Base-by-base conservation (phyloP, 1,140 invertebrate genomes). In the Drosophila triauraria region DNA sequence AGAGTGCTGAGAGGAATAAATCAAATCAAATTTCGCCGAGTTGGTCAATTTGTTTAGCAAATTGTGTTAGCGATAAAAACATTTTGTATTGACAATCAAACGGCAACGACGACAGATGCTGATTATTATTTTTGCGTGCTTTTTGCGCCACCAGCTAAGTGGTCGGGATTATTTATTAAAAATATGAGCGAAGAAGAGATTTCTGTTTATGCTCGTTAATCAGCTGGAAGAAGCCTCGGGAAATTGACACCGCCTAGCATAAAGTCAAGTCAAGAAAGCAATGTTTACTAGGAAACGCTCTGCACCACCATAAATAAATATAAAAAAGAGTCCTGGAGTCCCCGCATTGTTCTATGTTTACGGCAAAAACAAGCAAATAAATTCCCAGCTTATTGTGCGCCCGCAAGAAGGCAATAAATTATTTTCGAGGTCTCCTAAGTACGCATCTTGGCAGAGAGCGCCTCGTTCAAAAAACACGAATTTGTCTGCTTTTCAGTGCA, bases 401-500 rank as follows among this genome's bases (percentile, higher is more conserved):
- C 77, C 79, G 54, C 78, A 86, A 70, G 82, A 63, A 85, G 78
- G 78, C 71, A 78, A 90, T 85, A 79, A 79, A 77, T 85, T 88
- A 90, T 88, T 90, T 84, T 80, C 75, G 60, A 75, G 71, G 60
- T 58, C 51, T 42, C 40, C 25, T 44, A 50, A 70, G 61, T 15
- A 59, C 50, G 51, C 32, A 62, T 47, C 56, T n/a, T 61, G 13
- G 47, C 46, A 9, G 51, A 23, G 7, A 10, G 53, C 13, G 7
- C 6, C 12, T 15, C 51, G 32, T 43, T 57, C 32, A 43, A 64
- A 43, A 56, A 48, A 68, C 68, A 67, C 27, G 10, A 48, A 53
- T 51, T 46, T 44, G 44, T 30, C 32, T 53, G 47, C 54, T 38
- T 32, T 65, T 23, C 46, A 56, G 56, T 69, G 58, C 38, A 71